Base-by-base conservation (phyloP, 2,797 vertebrate genomes). In the Falco naumanni region DNA sequence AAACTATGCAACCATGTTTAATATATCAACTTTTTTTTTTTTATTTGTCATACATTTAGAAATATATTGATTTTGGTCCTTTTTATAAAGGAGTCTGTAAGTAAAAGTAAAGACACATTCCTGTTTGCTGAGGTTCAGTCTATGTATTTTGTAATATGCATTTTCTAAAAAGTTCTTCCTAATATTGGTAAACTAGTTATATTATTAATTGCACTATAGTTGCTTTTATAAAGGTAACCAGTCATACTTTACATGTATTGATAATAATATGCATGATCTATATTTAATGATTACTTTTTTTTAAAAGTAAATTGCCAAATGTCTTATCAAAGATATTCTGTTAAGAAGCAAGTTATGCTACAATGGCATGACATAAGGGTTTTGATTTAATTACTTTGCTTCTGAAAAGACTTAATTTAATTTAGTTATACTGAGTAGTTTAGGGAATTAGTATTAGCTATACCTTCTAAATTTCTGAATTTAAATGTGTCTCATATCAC, bases 331-430 rank as follows among this genome's bases (percentile, higher is more conserved):
- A 81, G 6, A 57, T 54, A 76, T 59, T 69, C 39, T 57, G 4
- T 53, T 90, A 63, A 79, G 26, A 87, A 85, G 1, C 10, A 86
- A 89, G 21, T 47, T 77, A 33, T 91, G 41, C 24, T 78, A 75
- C 77, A 83, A 50, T 17, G 29, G 37, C 19, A 64, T 80, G 45
- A 45, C 51, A 75, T 41, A 78, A 53, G 4, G 5, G 4, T 57
- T 88, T 89, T 60, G 13, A 91, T 75, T 85, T 95, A 68, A 95
- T 91, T 88, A 69, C 8, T 18, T 84, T 88, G 5, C 6, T 72
- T 65, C 77, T 92, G 83, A 84, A 95, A 93, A 90, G 3, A n/a
- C 5, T 64, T 90, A 59, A 88, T 87, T 90, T 69, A 86, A 92
- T 95, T 85, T 74, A 77, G 20, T 28, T 16, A 63, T 75, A 37